Base-by-base conservation (phyloP, 2,113 vertebrate genomes). In the Gila orcuttii region DNA sequence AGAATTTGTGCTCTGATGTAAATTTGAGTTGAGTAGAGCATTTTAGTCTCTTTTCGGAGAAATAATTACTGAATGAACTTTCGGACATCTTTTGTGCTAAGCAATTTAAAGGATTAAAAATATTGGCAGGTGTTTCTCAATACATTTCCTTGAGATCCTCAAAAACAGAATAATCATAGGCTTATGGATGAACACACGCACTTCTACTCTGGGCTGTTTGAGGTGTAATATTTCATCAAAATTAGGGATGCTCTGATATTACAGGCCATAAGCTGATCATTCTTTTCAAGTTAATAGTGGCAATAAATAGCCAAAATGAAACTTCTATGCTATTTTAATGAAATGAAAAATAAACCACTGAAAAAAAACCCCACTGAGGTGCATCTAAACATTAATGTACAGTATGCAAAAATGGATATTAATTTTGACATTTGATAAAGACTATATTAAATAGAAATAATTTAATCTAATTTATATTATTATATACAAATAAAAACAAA, bases 131-230 rank as follows among this genome's bases (percentile, higher is more conserved):
- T 21, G 17, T 81, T 81, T 42, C 7, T 77, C 31, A 33, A 28
- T 23, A 23, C 9, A n/a, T 39, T 71, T 71, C 3, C 19, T 42
- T 42, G 33, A 42, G 36, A 42, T 71, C 9, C 36, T 42, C 19
- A 11, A 78, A 6, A 57, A 57, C 57, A 62, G 21, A 79, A 79
- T 57, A 79, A 62, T 62, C n/a, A 62, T 21, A 81, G n/a, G 59
- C 36, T 45, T 66, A 31, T 57, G 52, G 31, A 60, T 45, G 13
- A 39, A 80, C 23, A 28, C 36, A 79, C 12, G 0, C 28, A 50
- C 71, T 42, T 42, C 36, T 39, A n/a, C 36, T 12, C 68, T 71
- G 68, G 68, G 4, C 68, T 42, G 42, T 25, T 45, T 15, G 71
- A 74, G 71, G 42, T 25, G 23, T 28, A 50, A 50, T 76, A n/a